phyloP scores from a whole-genome alignment of 2,888 invertebrate species.

The Blastobasis adustella region DNA sequence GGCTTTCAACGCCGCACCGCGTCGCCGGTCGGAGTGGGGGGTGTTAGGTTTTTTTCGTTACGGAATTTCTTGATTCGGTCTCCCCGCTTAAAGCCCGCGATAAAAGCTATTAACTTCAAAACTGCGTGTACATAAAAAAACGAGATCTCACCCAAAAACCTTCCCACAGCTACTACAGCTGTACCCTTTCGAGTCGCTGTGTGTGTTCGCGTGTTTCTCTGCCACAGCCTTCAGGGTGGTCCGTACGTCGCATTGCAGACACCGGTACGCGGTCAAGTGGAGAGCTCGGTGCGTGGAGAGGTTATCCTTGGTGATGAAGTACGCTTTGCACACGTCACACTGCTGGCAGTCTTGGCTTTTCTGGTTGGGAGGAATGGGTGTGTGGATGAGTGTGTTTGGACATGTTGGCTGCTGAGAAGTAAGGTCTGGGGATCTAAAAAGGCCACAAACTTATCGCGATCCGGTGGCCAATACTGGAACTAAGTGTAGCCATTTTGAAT shows the following conservation, averaged over 20 bases:
- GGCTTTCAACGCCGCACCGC: no score
- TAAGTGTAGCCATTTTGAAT: no score
- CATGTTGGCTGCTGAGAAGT: no score
- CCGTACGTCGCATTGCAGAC: conserved; percentile 28
- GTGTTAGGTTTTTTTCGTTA: no score
- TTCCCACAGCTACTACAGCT: conserved; percentile 34
- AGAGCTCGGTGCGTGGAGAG: conserved; percentile 32
- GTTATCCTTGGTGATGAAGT: conserved; percentile 46
- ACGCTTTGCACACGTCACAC: conserved; percentile 50
- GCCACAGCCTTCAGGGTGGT: conserved; percentile 39
- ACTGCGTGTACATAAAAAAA: no score
- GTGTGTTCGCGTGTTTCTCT: conserved; percentile 26
- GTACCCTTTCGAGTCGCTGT: conserved; percentile 12
- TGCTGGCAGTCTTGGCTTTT: conserved; percentile 37
- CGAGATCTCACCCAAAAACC: conserved; percentile 32
- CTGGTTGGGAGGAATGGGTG: conserved; percentile 23
- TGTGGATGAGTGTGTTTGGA: neutral
- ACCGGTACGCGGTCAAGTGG: conserved; percentile 39
- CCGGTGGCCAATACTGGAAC: no score
- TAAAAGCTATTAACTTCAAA: no score
- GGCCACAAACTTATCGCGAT: no score
- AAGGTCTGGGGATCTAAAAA: no score
- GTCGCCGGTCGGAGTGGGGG: no score
- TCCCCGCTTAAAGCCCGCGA: no score
- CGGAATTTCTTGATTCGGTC: no score